A percentile compares a stretch with the other conserved stretches of the same genome.
Evolutionary conservation across 2,797 vertebrate species (phyloP).

Genomic region (Margarornis squamiger): DNA sequence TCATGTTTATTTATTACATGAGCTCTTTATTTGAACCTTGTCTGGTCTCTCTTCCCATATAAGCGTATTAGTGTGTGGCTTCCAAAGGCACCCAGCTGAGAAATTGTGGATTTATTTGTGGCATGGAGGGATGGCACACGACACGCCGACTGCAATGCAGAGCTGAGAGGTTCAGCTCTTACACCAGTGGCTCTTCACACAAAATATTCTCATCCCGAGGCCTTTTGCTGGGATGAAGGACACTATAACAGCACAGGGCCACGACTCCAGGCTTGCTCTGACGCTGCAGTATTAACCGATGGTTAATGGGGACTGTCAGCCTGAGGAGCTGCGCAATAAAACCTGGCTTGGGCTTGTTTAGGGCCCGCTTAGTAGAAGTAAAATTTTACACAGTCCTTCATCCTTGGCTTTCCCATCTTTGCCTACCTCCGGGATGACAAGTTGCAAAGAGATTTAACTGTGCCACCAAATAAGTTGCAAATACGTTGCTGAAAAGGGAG

Average conservation of each 20-base stretch:
- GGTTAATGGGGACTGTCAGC: constrained; percentile 63
- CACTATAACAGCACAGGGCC: constrained; percentile 8
- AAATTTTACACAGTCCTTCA: background rate
- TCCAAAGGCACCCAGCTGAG: constrained; percentile 45
- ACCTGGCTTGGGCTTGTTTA: background rate
- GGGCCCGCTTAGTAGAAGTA: background rate
- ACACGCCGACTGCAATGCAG: constrained; percentile 11
- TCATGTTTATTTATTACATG: constrained; percentile 72
- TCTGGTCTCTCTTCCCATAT: constrained; percentile 28
- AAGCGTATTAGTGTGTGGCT: constrained; percentile 20
- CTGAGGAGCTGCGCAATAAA: background rate
- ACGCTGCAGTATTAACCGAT: constrained; percentile 38
- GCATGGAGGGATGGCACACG: background rate
- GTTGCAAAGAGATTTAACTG: background rate
- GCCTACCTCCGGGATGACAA: background rate
- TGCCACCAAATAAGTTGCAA: background rate
- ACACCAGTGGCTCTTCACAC: constrained; percentile 17
- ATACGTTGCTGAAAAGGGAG: background rate
- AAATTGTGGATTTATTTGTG: constrained; percentile 44
- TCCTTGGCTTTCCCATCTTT: constrained; percentile 22
- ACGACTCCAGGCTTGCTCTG: constrained; percentile 15
- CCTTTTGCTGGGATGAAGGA: constrained; percentile 55
- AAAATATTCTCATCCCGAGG: constrained; percentile 57
- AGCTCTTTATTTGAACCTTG: constrained; percentile 62
- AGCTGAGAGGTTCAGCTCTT: background rate